Conservation (phyloP, 2,113 vertebrate species). For the Dicrurus megarhynchus region DNA sequence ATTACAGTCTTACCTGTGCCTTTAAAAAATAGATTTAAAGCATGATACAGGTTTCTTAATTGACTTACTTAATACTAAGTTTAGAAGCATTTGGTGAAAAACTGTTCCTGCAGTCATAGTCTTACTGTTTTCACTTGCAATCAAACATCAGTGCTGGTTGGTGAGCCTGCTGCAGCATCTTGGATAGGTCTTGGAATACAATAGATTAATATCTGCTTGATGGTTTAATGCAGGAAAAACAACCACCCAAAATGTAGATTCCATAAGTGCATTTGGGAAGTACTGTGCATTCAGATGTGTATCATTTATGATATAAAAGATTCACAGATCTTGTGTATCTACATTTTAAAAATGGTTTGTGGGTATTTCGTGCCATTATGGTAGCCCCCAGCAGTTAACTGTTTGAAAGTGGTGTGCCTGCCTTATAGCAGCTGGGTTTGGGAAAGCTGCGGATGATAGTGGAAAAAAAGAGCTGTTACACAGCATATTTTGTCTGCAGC, state of each 20-base stretch:
- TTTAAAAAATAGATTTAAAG: not conserved
- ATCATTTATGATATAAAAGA: not conserved
- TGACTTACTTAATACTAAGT: not conserved
- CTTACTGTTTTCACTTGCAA: not conserved
- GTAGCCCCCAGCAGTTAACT: not conserved
- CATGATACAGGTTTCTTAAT: not conserved
- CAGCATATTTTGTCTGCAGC: not conserved
- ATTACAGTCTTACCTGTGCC: not conserved
- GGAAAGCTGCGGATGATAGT: not conserved
- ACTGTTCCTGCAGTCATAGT: not conserved
- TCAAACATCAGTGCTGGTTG: rapidly evolving
- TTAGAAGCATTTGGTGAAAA: not conserved
- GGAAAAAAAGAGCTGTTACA: not conserved
- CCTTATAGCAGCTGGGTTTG: not conserved
- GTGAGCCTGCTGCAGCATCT: not conserved
- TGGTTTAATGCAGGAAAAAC: not conserved
- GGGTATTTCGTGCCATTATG: rapidly evolving
- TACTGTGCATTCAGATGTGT: not conserved
- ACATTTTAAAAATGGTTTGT: not conserved
- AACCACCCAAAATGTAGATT: not conserved
- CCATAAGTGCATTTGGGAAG: not conserved
- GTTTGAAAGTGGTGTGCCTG: not conserved
- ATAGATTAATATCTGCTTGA: not conserved
- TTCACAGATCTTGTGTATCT: not conserved
- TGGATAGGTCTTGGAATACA: not conserved